Evolutionary conservation across 2,888 invertebrate species (phyloP), one percentile per base, ranked within the genome.

Genomic region (Chymomyza fuscimana): DNA sequence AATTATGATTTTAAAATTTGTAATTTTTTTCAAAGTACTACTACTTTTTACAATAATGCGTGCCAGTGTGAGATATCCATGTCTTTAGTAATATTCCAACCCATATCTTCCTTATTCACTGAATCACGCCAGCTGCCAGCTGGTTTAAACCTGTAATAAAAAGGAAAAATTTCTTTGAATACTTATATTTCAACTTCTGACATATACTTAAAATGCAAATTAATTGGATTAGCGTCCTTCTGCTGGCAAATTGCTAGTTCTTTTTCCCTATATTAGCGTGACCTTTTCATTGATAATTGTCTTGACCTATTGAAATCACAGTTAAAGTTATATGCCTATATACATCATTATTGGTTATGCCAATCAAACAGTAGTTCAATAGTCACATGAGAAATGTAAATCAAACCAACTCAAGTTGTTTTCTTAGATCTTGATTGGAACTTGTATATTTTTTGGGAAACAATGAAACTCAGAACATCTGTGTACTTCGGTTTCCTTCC

Each of bases 301-400:
- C 66, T 73, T 75, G 72, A 77, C 78, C 69, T 75, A 67, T 74
- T 0, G 58, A 15, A 64, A 59, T 62, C 54, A 36, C 25, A 12
- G 5, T 10, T 10, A 46, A 10, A 46, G 40, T 15, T 46, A 46
- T 1, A 46, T 12, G 6, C 6, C 5, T 46, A 46, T 12, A 46
- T 12, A 12, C 40, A 46, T 4, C 3, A 46, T 10, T 46, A 46
- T 10, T 46, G 12, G 40, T 46, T 46, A 46, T 12, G 40, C 10
- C 40, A 46, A 46, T 10, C 40, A 46, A 12, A 46, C 4, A 46
- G 40, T 46, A 12, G 40, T 2, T 2, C 12, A 5, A 12, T 46
- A 12, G 3, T 2, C n/a, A 12, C 12, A 3, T 12, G 4, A 4
- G 10, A 46, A 46, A 46, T 10, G 2, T 12, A 12, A 46, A 10